phyloP scores from a whole-genome alignment of 2,113 vertebrate species.

The Brienomyrus brachyistius region DNA sequence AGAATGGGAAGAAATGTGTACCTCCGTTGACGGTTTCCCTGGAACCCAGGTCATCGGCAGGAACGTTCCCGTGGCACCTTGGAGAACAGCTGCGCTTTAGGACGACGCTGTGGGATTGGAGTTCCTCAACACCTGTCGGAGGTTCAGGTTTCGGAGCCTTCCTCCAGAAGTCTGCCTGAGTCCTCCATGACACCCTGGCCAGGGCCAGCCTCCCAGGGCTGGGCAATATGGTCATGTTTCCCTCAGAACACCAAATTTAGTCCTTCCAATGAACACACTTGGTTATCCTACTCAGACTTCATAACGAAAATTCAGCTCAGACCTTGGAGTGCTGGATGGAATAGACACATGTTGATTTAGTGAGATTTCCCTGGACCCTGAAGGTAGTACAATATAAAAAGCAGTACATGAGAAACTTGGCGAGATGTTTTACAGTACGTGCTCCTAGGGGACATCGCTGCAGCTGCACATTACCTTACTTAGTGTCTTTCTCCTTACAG shows the following conservation, averaged over 20 bases:
- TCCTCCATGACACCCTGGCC: neutral
- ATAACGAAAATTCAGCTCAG: neutral
- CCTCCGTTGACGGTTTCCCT: neutral
- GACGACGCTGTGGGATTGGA: no score
- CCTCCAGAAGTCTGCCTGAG: neutral
- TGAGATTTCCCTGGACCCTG: neutral
- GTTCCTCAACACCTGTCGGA: neutral
- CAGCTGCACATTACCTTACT: slow-evolving; percentile 32
- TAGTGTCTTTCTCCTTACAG: slow-evolving; percentile 53
- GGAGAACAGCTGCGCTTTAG: no score
- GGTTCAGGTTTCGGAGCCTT: neutral
- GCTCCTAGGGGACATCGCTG: neutral
- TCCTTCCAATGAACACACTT: slow-evolving; percentile 35
- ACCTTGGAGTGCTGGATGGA: neutral
- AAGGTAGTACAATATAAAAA: neutral
- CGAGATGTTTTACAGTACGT: neutral
- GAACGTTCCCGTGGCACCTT: neutral
- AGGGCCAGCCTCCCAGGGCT: slow-evolving; percentile 27
- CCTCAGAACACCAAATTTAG: slow-evolving; percentile 47
- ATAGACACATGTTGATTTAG: neutral
- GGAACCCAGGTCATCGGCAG: neutral
- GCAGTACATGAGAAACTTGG: neutral
- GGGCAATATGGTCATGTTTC: slow-evolving; percentile 23
- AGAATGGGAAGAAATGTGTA: neutral
- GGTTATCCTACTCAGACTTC: neutral